Evolutionary conservation across 2,113 vertebrate genomes (phyloP), one percentile per base, ranked within the genome.

Genomic region (Ceuthmochares aereus): DNA sequence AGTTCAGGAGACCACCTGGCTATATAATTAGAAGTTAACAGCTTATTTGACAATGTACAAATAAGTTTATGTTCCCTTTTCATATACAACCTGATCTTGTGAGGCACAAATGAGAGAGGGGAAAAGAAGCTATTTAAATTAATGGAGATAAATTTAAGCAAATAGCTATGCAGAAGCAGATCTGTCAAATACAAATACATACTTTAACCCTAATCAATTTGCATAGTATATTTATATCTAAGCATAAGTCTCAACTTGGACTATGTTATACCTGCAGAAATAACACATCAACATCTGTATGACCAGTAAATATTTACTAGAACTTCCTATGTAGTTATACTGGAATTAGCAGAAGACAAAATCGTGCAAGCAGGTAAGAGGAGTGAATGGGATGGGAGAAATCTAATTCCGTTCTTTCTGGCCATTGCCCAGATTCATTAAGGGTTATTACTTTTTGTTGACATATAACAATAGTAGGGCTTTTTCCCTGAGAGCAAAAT

Each of bases 11-110:
- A 76, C 9, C 32, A 70, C 34, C 42, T 67, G 47, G 9, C 42
- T 63, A 11, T 52, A 32, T 81, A 95, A 93, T 78, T 78, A 92
- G 80, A 93, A 95, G 74, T 74, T 87, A 90, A 81, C n/a, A 40
- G 5, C 34, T 60, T n/a, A 83, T 80, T 51, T 84, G 76, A 81
- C 66, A 77, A 72, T 47, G 32, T 55, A 60, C 42, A 84, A 86
- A 84, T 20, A 69, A 51, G 22, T 42, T 47, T 18, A 81, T 55
- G 6, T 20, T 77, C 12, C 12, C 3, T 80, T 89, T 89, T 80
- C 52, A 56, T 49, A 93, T 32, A 12, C 77, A 7, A 49, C 67
- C 72, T 55, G 36, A 66, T 93, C 20, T 70, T 80, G 12, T 21
- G 34, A 93, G 45, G 21, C 3, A 67, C 21, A 85, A 91, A 79